Evolutionary conservation across 2,797 vertebrate species (phyloP).

Genomic region (Potorous gilbertii): DNA sequence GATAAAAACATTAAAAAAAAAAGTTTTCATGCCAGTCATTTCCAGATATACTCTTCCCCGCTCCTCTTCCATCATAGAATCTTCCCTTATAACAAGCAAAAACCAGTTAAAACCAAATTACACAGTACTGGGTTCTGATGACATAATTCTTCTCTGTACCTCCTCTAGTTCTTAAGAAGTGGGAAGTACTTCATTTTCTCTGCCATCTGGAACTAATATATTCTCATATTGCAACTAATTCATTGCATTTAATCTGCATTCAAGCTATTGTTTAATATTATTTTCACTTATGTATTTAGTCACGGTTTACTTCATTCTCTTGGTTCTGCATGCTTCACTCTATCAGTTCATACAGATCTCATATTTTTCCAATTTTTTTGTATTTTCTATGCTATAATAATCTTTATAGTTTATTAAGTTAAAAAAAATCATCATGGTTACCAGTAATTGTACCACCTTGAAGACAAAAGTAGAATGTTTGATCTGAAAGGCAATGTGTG

Average conservation of each 20-base stretch:
- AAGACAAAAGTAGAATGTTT: neutral
- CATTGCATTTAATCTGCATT: neutral
- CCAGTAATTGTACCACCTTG: neutral
- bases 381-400: neutral
- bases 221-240: neutral
- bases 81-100: neutral
- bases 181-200: neutral
- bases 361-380: neutral
- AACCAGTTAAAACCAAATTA: neutral
- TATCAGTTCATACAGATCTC: neutral
- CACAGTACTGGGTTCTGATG: neutral
- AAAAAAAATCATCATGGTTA: neutral
- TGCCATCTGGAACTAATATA: neutral
- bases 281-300: neutral
- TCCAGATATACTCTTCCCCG: neutral
- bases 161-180: neutral
- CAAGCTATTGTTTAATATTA: neutral
- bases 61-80: neutral
- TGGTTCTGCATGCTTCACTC: neutral
- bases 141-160: neutral
- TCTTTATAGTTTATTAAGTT: neutral
- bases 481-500: neutral
- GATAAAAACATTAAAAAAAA: neutral
- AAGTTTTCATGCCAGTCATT: neutral
- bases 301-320: neutral